A percentile compares a stretch with the other conserved stretches of the same genome.
phyloP scores from a whole-genome alignment of 2,113 vertebrate genomes.

The Actenoides hombroni region DNA sequence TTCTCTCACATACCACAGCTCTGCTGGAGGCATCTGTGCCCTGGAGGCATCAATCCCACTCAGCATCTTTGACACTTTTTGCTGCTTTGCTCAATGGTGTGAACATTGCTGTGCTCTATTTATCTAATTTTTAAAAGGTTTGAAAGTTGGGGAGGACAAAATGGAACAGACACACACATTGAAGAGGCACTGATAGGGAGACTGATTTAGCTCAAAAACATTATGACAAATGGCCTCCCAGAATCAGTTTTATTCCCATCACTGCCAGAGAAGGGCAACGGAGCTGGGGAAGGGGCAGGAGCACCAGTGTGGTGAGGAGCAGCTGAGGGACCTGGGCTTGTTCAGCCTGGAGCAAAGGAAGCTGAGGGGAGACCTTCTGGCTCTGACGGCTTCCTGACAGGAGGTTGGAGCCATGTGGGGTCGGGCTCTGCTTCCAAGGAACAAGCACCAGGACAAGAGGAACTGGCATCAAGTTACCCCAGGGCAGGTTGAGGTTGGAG shows the following conservation, averaged over 20 bases:
- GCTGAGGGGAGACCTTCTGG: too few species aligned
- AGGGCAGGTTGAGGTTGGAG: too few species aligned
- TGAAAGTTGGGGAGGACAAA: neutral
- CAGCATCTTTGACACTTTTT: neutral
- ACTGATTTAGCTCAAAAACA: fast-evolving
- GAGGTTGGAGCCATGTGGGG: too few species aligned
- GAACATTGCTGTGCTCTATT: neutral
- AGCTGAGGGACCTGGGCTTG: too few species aligned
- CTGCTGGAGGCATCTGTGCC: neutral
- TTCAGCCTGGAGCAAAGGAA: too few species aligned
- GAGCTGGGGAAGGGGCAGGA: too few species aligned
- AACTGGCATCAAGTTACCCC: too few species aligned
- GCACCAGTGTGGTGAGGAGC: too few species aligned
- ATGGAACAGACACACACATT: fast-evolving
- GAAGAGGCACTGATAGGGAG: neutral
- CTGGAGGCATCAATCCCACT: neutral
- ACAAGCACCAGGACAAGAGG: too few species aligned
- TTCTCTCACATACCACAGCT: neutral
- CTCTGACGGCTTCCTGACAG: too few species aligned
- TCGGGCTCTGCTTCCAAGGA: too few species aligned
- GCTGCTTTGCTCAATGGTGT: neutral
- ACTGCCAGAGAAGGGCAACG: neutral
- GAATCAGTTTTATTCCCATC: neutral
- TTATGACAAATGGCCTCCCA: neutral
- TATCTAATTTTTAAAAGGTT: neutral